These are phyloP conservation scores for Australoheros scitulus DNA, from an alignment of 2,113 vertebrate genomes.

Conservation along the genomic window DNA sequence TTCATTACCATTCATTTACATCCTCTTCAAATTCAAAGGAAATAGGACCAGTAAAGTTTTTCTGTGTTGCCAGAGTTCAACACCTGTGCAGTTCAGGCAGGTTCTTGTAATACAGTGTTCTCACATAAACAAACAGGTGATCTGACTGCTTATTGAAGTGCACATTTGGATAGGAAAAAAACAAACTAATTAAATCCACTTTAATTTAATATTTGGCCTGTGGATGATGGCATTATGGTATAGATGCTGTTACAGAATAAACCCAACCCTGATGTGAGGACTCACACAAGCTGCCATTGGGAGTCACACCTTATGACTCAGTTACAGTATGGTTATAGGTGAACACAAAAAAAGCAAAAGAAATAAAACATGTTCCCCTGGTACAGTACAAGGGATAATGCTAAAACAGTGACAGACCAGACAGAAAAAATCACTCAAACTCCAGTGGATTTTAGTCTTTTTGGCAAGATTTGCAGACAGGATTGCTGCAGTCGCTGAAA, in stretches of 20 bases:
- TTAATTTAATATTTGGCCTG: slow-evolving; percentile 41
- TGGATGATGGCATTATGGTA: slow-evolving; percentile 33
- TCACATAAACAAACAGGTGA: slow-evolving; percentile 19
- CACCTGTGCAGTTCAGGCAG: slow-evolving; percentile 53
- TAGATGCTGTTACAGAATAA: slow-evolving; percentile 35
- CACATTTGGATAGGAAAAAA: not conserved
- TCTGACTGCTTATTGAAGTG: slow-evolving; percentile 22
- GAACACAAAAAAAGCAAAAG: slow-evolving; percentile 21
- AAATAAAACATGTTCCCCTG: slow-evolving; percentile 22
- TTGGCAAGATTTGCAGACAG: slow-evolving; percentile 57
- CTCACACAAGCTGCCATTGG: slow-evolving; percentile 69
- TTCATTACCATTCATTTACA: slow-evolving; percentile 17
- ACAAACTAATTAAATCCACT: slow-evolving; percentile 13
- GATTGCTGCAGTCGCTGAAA: slow-evolving; percentile 22
- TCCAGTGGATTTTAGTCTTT: slow-evolving; percentile 36
- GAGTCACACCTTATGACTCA: slow-evolving; percentile 53
- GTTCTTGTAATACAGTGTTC: slow-evolving; percentile 33
- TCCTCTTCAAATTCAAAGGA: slow-evolving; percentile 27
- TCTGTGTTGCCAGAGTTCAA: slow-evolving; percentile 42
- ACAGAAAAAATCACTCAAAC: not conserved
- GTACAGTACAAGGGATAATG: slow-evolving; percentile 59
- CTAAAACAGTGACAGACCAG: slow-evolving; percentile 39
- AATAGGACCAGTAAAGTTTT: slow-evolving; percentile 27
- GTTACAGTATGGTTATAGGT: slow-evolving; percentile 55
- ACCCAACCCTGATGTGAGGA: slow-evolving; percentile 40